Conservation (phyloP, 2,888 invertebrate species). For the Hofmannophila pseudospretella region DNA sequence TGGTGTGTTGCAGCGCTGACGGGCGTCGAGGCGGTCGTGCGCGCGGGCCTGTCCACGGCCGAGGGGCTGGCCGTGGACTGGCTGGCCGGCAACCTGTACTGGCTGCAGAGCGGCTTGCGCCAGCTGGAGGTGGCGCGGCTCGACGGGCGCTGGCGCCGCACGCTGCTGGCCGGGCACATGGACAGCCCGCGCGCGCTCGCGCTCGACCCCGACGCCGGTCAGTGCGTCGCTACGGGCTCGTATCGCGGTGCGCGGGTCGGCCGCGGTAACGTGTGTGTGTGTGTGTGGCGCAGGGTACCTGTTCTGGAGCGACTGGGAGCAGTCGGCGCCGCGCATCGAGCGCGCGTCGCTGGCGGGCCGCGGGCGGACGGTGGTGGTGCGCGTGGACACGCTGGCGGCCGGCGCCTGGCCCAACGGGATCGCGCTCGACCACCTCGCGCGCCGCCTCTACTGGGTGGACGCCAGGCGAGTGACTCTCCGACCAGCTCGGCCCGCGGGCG, state of each 20-base stretch:
- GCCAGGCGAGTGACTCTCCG: conserved; percentile 54
- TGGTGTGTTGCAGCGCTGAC: conserved; percentile 69
- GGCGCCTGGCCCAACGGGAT: conserved; percentile 93
- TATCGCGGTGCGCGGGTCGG: not conserved
- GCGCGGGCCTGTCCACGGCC: conserved; percentile 89
- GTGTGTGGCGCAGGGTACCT: conserved; percentile 68
- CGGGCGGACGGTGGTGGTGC: conserved; percentile 77
- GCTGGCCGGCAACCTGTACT: conserved; percentile 91
- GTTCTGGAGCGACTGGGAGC: conserved; percentile 95
- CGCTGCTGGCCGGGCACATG: conserved; percentile 88
- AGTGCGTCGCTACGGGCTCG: conserved; percentile 14
- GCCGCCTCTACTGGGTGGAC: conserved; percentile 90
- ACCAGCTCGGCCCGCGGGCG: not conserved
- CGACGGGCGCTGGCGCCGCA: conserved; percentile 84
- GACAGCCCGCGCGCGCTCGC: conserved; percentile 91
- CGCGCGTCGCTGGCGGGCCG: conserved; percentile 88
- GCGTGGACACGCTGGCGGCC: conserved; percentile 67
- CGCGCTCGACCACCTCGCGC: conserved; percentile 85
- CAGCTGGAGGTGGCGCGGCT: conserved; percentile 83
- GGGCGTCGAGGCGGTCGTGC: conserved; percentile 88
- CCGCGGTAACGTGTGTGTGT: not conserved
- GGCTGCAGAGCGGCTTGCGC: conserved; percentile 90
- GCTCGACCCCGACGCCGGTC: conserved; percentile 87
- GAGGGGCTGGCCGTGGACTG: conserved; percentile 95
- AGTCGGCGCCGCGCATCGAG: conserved; percentile 87